These are phyloP conservation scores for Onychomys arenicola DNA, from an alignment of 2,797 vertebrate species.

Conservation along the genomic window DNA sequence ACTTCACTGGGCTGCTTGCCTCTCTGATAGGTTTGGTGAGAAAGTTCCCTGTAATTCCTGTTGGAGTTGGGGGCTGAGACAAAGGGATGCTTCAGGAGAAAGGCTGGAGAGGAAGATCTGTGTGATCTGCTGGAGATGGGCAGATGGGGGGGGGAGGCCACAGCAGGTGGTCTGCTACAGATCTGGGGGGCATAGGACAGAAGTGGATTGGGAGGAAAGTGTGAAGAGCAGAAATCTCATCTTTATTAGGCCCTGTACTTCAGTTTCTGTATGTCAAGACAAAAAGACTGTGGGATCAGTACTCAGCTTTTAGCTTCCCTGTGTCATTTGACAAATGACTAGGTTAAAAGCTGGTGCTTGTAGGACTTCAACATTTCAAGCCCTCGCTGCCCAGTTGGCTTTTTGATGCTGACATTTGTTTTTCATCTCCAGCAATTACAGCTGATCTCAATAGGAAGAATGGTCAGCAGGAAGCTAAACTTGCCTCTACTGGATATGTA, in stretches of 20 bases:
- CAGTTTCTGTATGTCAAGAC: neutral
- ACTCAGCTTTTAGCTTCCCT: neutral
- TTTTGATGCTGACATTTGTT: conserved; percentile 23
- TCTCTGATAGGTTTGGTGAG: neutral
- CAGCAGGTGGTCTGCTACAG: neutral
- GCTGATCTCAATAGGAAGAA: neutral
- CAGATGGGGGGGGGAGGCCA: too few species aligned
- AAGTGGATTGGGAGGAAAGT: neutral
- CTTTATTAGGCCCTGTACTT: neutral
- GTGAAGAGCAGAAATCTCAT: neutral
- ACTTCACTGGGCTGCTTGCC: neutral
- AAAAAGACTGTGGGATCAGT: neutral
- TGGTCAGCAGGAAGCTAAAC: conserved; percentile 7
- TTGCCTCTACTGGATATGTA: conserved; percentile 43
- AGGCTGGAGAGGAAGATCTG: neutral
- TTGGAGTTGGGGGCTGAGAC: neutral
- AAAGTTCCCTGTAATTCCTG: neutral
- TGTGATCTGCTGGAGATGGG: neutral
- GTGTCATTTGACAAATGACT: neutral
- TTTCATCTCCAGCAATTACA: conserved; percentile 26
- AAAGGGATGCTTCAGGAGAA: neutral
- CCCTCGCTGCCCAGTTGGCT: neutral
- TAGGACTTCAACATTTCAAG: neutral
- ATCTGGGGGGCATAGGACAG: neutral
- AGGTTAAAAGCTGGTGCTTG: neutral